These are phyloP conservation scores for Fragum sueziense DNA, from an alignment of 2,888 invertebrate species.

Conservation along the genomic window DNA sequence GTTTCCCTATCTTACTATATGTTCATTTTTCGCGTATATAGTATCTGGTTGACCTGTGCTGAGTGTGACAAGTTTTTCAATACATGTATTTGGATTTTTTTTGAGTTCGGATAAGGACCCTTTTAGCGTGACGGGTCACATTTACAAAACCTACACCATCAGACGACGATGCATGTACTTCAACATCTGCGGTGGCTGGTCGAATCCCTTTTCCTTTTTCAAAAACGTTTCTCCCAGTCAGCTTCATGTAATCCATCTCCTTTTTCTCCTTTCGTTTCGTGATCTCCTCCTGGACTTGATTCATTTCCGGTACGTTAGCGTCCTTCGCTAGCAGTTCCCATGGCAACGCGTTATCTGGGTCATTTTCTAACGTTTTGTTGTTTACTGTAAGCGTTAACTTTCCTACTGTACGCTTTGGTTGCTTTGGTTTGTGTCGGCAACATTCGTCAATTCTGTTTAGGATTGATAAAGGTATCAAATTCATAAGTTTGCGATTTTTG, in stretches of 20 bases:
- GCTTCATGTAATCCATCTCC: slow-evolving; percentile 40
- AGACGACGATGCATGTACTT: neutral
- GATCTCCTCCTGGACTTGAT: slow-evolving; percentile 41
- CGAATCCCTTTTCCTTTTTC: slow-evolving; percentile 50
- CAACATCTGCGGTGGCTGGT: slow-evolving; percentile 12
- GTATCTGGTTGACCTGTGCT: neutral
- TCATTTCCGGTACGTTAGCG: slow-evolving; percentile 43
- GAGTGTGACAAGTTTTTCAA: neutral
- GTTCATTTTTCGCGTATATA: too few relatives aligned
- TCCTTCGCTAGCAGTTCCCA: slow-evolving; percentile 55
- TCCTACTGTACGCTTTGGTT: slow-evolving; percentile 50
- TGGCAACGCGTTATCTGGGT: slow-evolving; percentile 54
- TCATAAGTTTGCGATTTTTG: too few relatives aligned
- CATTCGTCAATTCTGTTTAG: slow-evolving; percentile 38
- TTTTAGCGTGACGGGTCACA: too few relatives aligned
- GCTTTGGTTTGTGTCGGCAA: slow-evolving; percentile 42
- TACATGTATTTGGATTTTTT: neutral
- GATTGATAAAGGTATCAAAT: too few relatives aligned
- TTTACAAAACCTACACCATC: neutral
- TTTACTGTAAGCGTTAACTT: slow-evolving; percentile 49
- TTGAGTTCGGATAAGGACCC: neutral
- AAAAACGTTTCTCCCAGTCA: slow-evolving; percentile 38
- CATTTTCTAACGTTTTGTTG: slow-evolving; percentile 51
- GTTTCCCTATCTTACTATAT: too few relatives aligned
- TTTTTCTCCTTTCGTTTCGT: slow-evolving; percentile 31